phyloP scores from a whole-genome alignment of 1,140 invertebrate species.

The Panagrolaimus sp. region DNA sequence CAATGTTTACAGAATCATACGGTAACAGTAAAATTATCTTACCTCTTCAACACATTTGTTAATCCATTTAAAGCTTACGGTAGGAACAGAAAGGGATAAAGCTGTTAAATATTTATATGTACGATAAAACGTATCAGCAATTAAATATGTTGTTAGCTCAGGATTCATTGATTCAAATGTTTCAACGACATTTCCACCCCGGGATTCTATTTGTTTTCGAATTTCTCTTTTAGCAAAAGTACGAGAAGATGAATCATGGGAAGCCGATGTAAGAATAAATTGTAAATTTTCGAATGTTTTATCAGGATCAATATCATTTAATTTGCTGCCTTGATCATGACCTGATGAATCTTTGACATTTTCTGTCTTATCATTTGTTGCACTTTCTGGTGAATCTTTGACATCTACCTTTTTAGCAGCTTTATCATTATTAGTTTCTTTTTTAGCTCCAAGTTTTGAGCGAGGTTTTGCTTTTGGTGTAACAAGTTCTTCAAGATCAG shows the following conservation, averaged over 20 bases:
- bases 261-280: slow-evolving; percentile 50
- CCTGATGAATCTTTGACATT: too few species aligned
- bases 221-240: slow-evolving; percentile 53
- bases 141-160: slow-evolving; percentile 30
- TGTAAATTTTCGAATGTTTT: slow-evolving; percentile 39
- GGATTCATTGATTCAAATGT: slow-evolving; percentile 21
- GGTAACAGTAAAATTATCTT: too few species aligned
- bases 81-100: slow-evolving; percentile 47
- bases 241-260: slow-evolving; percentile 15
- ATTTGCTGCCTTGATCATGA: too few species aligned
- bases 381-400: too few species aligned
- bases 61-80: slow-evolving; percentile 47
- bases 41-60: slow-evolving; percentile 41
- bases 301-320: too few species aligned
- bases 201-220: slow-evolving; percentile 34
- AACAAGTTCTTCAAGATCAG: too few species aligned
- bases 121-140: slow-evolving; percentile 55
- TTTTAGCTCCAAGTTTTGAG: not conserved
- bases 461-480: too few species aligned
- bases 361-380: too few species aligned
- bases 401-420: too few species aligned
- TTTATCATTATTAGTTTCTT: slow-evolving; percentile 4
- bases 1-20: not conserved
- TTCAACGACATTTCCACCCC: slow-evolving; percentile 48
- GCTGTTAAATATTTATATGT: slow-evolving; percentile 55